Conservation (phyloP, 2,797 vertebrate genomes). For the Enteromius thamalakanensis region DNA sequence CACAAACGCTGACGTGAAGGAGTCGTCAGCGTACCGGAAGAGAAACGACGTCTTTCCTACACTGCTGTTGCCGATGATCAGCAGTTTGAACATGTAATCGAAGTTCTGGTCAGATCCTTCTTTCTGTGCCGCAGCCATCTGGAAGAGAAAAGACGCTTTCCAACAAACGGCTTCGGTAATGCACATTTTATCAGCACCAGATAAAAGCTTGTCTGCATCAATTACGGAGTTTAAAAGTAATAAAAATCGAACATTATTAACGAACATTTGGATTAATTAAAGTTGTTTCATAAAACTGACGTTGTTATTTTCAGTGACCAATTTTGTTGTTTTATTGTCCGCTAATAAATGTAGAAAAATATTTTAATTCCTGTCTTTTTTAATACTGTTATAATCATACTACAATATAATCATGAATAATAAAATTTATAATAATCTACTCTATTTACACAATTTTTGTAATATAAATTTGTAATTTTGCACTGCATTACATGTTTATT, state of each 20-base stretch:
- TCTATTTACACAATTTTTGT: background rate
- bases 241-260: background rate
- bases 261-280: background rate
- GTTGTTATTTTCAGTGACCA: background rate
- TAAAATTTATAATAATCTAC: background rate
- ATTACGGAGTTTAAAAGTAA: background rate
- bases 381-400: background rate
- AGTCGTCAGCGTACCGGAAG: conserved; percentile 87
- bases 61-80: conserved; percentile 30
- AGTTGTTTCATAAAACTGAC: background rate
- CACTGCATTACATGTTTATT: background rate
- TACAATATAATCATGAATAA: background rate
- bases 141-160: background rate
- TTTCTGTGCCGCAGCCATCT: conserved; percentile 86
- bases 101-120: conserved; percentile 88
- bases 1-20: conserved; percentile 87
- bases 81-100: conserved; percentile 77
- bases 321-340: background rate
- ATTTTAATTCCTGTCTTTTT: background rate
- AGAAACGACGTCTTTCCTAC: conserved; percentile 86
- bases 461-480: background rate
- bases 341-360: background rate
- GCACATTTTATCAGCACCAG: background rate
- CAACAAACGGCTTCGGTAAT: conserved; percentile 9
- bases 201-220: background rate